These are phyloP conservation scores for Amphibalanus amphitrite DNA, from an alignment of 1,140 invertebrate genomes.

Conservation along the genomic window DNA sequence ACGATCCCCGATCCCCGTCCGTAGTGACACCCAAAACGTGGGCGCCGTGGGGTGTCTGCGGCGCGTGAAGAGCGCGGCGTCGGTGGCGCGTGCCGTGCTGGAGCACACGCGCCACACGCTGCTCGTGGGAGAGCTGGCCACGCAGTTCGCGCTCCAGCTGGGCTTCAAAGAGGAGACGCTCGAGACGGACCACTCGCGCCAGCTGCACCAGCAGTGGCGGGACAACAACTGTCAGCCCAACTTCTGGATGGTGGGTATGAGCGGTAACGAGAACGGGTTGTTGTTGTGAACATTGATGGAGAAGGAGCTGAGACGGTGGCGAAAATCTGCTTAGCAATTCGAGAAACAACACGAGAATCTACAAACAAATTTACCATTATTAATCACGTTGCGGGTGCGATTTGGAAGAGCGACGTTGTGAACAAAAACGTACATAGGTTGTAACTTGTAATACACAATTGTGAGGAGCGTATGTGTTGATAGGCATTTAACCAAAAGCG, in stretches of 20 bases:
- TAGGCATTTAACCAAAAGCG: no score
- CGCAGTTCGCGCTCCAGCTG: conserved; percentile 74
- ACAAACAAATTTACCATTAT: no score
- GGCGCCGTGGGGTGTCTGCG: conserved; percentile 77
- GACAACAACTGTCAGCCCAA: conserved; percentile 82
- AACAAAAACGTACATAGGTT: no score
- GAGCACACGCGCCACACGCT: conserved; percentile 82
- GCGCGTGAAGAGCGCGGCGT: conserved; percentile 70
- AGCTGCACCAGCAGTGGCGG: conserved; percentile 61
- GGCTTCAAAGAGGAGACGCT: conserved; percentile 68
- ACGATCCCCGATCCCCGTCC: not conserved
- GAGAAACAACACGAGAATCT: no score
- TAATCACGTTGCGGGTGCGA: no score
- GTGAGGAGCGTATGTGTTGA: no score
- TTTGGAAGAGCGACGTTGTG: no score
- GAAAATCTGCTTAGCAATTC: no score
- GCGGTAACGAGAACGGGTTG: no score
- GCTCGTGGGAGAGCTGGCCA: conserved; percentile 72
- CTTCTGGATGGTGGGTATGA: conserved; percentile 57
- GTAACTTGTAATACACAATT: no score
- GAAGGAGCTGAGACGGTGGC: no score
- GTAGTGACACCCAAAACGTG: conserved; percentile 64
- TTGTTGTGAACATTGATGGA: no score
- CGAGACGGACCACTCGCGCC: conserved; percentile 47
- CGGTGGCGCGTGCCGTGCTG: conserved; percentile 76